Evolutionary conservation across 2,797 vertebrate species (phyloP).

Genomic region (Amblyopsis hoosieri): DNA sequence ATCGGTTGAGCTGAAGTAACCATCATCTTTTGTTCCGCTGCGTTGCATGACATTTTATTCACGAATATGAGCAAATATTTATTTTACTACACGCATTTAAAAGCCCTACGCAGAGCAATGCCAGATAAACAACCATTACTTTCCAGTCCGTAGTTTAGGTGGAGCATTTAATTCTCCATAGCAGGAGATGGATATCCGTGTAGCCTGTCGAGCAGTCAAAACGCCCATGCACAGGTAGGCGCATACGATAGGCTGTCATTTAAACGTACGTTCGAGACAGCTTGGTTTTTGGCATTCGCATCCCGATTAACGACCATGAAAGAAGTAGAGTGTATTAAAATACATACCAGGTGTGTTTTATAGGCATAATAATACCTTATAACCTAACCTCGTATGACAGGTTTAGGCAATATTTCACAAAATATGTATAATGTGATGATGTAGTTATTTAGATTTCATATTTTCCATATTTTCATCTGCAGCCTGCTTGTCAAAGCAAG

Average conservation of each 20-base stretch:
- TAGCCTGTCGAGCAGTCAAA: not conserved
- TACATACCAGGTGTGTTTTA: not conserved
- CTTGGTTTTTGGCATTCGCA: not conserved
- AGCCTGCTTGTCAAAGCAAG: not conserved
- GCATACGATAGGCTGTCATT: not conserved
- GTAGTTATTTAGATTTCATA: no score
- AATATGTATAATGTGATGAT: no score
- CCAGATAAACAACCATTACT: not conserved
- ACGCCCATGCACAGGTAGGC: conserved; percentile 40
- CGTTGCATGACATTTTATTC: conserved; percentile 9
- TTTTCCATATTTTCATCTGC: no score
- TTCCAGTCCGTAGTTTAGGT: conserved; percentile 5
- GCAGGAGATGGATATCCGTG: conserved; percentile 14
- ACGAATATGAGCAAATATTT: not conserved
- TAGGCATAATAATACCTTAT: no score
- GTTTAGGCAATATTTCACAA: no score
- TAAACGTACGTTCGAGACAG: not conserved
- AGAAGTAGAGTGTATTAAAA: not conserved
- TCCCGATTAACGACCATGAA: conserved; percentile 9
- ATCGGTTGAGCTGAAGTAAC: conserved; percentile 43
- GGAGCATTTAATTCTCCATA: conserved; percentile 13
- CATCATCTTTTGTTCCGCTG: conserved; percentile 64
- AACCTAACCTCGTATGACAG: no score
- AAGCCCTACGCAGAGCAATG: not conserved
- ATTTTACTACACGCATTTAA: no score